Percentiles rank a stretch among this genome's conserved stretches.
phyloP scores from a whole-genome alignment of 2,797 vertebrate genomes.

The Manis javanica region DNA sequence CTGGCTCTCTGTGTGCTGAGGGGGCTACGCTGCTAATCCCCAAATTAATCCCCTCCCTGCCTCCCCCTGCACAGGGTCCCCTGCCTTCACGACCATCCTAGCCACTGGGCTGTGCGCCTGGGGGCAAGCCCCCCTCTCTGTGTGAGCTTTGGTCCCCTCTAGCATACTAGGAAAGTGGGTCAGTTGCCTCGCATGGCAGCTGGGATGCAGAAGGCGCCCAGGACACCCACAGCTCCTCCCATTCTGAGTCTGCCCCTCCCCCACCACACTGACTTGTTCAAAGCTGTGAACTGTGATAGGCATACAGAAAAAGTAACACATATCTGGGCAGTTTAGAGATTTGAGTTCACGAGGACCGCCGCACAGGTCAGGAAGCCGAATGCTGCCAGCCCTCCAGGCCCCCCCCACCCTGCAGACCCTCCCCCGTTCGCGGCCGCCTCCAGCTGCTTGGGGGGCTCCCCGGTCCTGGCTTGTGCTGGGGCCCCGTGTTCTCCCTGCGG shows the following conservation, averaged over 20 bases:
- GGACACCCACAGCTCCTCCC: neutral
- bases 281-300: neutral
- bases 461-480: neutral
- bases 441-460: neutral
- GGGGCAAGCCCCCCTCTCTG: neutral
- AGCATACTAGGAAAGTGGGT: neutral
- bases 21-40: neutral
- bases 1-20: neutral
- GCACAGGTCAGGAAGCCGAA: too few relatives aligned
- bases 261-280: neutral
- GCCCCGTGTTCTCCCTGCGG: neutral
- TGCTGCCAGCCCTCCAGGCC: accelerated
- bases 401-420: neutral
- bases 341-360: neutral
- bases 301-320: neutral
- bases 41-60: neutral
- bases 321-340: neutral
- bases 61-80: neutral
- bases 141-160: neutral
- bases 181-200: neutral
- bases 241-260: neutral
- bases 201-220: neutral
- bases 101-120: neutral
- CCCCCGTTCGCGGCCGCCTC: neutral
- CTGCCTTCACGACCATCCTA: neutral